Percentiles rank a stretch among this genome's conserved stretches.
phyloP scores from a whole-genome alignment of 2,113 vertebrate genomes.

The Sylvietta virens region DNA sequence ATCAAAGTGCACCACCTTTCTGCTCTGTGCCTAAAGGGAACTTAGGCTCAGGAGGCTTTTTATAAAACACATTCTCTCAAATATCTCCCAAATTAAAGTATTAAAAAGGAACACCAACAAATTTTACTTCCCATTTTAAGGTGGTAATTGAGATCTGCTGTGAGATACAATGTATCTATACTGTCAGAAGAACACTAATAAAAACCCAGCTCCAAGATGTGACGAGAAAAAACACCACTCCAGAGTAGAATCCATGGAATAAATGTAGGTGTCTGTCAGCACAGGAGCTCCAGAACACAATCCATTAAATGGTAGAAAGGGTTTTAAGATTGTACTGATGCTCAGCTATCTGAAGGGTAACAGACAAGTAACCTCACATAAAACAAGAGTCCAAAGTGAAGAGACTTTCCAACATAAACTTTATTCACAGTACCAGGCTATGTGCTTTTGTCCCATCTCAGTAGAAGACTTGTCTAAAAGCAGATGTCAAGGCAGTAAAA shows the following conservation, averaged over 20 bases:
- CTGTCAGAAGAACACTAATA: background rate
- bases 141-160: background rate
- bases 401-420: background rate
- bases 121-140: background rate
- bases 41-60: background rate
- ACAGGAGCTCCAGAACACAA: background rate
- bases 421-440: background rate
- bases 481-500: background rate
- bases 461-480: background rate
- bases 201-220: background rate
- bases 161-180: background rate
- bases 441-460: background rate
- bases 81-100: background rate
- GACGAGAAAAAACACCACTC: background rate
- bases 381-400: background rate
- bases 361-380: background rate
- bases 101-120: background rate
- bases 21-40: background rate
- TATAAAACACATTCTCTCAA: background rate
- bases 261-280: background rate
- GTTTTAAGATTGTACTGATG: background rate
- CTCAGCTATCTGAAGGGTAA: background rate
- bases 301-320: background rate
- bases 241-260: background rate
- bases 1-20: background rate